Conservation (phyloP, 2,113 vertebrate species). For the Clinocottus analis region DNA sequence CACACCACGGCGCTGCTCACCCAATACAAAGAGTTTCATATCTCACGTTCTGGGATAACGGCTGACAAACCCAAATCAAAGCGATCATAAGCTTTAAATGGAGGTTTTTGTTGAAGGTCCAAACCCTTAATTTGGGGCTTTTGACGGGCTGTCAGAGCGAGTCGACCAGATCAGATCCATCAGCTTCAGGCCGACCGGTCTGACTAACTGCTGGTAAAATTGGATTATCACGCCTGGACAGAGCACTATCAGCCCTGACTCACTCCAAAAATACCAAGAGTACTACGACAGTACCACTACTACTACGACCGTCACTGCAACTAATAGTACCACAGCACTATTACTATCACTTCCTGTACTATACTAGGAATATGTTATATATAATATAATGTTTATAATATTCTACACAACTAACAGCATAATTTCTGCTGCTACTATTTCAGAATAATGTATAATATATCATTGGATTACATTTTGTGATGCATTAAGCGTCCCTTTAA, state of each 20-base stretch:
- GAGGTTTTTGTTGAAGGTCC: constrained; percentile 34
- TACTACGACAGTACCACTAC: background rate
- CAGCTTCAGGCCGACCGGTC: constrained; percentile 38
- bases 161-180: constrained; percentile 64
- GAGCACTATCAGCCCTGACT: constrained; percentile 10
- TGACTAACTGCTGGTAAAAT: constrained; percentile 52
- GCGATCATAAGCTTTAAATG: constrained; percentile 27
- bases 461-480: background rate
- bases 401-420: background rate
- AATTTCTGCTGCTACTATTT: background rate
- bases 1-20: too few species aligned
- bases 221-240: constrained; percentile 59
- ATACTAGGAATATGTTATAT: too few species aligned
- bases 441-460: background rate
- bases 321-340: background rate
- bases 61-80: constrained; percentile 49
- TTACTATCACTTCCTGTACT: background rate
- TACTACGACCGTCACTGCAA: too few species aligned
- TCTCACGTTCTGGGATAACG: constrained; percentile 41
- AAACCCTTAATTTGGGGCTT: constrained; percentile 34
- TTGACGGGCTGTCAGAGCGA: too few species aligned
- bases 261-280: constrained; percentile 10
- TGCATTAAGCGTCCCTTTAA: too few species aligned
- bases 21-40: constrained; percentile 50
- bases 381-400: too few species aligned